These are phyloP conservation scores for Drosophila carrolli DNA, from an alignment of 1,140 invertebrate genomes.

Conservation along the genomic window DNA sequence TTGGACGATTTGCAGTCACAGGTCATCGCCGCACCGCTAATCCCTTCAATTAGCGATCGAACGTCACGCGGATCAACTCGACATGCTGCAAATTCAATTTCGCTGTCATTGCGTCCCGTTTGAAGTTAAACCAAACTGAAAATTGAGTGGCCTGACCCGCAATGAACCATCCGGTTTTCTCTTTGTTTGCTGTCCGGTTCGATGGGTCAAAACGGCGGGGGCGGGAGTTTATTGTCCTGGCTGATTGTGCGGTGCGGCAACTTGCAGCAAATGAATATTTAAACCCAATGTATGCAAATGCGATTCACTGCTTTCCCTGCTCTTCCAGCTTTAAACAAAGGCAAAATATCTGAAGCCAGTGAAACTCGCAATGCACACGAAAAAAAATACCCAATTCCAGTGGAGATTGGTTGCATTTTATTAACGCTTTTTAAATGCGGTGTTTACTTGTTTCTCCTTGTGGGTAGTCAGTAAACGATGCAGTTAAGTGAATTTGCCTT, in stretches of 20 bases:
- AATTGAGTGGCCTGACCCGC: slow-evolving; percentile 68
- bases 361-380: background rate
- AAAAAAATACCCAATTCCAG: background rate
- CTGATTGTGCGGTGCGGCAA: slow-evolving; percentile 49
- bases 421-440: background rate
- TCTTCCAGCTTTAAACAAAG: slow-evolving; percentile 43
- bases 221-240: slow-evolving; percentile 29
- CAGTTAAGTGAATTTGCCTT: too few species aligned
- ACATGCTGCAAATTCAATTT: slow-evolving; percentile 72
- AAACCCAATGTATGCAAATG: slow-evolving; percentile 75
- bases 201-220: background rate
- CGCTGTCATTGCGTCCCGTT: slow-evolving; percentile 60
- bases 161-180: slow-evolving; percentile 29
- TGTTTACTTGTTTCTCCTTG: too few species aligned
- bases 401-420: background rate
- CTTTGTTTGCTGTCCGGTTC: slow-evolving; percentile 42
- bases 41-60: slow-evolving; percentile 71
- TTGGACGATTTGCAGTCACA: background rate
- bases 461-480: too few species aligned
- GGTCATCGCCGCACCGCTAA: slow-evolving; percentile 42
- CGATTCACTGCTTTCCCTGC: slow-evolving; percentile 12
- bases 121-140: slow-evolving; percentile 76
- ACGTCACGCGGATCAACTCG: slow-evolving; percentile 59
- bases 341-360: slow-evolving; percentile 46
- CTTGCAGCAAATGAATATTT: slow-evolving; percentile 76